Evolutionary conservation across 1,140 invertebrate species (phyloP).

Genomic region (roundworm (Caenorhabditis elegans)): WBcel235 BX284604.4:7744501-7745000

Average conservation of each 20-base stretch:
- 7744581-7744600: slow-evolving; percentile 47
- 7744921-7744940: neutral
- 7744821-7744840: slow-evolving; percentile 59
- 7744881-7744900: slow-evolving; percentile 66
- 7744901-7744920: slow-evolving; percentile 79
- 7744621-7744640: slow-evolving; percentile 59
- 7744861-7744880: slow-evolving; percentile 58
- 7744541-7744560: slow-evolving; percentile 60
- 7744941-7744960: too few relatives aligned
- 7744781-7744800: slow-evolving; percentile 20
- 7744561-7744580: slow-evolving; percentile 65
- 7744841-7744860: slow-evolving; percentile 59
- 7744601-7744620: slow-evolving; percentile 53
- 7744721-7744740: slow-evolving; percentile 36
- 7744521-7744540: slow-evolving; percentile 63
- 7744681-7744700: slow-evolving; percentile 35
- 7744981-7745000: neutral
- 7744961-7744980: too few relatives aligned
- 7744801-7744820: slow-evolving; percentile 59
- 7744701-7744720: neutral
- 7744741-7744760: slow-evolving; percentile 36
- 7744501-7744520: slow-evolving; percentile 64
- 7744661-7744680: slow-evolving; percentile 57
- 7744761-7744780: neutral
- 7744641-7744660: slow-evolving; percentile 54